These are phyloP conservation scores for Melitaea athalia DNA, from an alignment of 2,888 invertebrate genomes.

Conservation along the genomic window DNA sequence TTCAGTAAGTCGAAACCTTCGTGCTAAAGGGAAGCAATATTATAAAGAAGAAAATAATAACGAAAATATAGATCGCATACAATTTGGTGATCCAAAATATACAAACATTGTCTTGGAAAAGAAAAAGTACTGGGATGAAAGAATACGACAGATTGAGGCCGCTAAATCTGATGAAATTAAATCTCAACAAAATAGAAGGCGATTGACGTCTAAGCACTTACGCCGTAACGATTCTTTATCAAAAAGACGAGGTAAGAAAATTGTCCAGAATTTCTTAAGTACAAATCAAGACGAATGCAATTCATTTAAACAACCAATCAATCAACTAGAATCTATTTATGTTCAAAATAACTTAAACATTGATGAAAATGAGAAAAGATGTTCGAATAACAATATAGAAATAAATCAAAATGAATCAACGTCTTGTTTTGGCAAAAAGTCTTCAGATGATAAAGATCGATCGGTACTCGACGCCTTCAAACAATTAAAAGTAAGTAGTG, in stretches of 20 bases:
- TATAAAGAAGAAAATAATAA: conserved; percentile 42
- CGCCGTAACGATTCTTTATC: conserved; percentile 71
- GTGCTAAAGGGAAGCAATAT: conserved; percentile 38
- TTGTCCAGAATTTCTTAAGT: conserved; percentile 65
- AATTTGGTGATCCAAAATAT: conserved; percentile 57
- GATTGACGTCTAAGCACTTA: conserved; percentile 59
- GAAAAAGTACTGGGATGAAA: conserved; percentile 79
- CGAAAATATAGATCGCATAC: conserved; percentile 49
- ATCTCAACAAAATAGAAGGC: conserved; percentile 59
- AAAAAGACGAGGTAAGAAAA: conserved; percentile 72
- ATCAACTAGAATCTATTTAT: conserved; percentile 11
- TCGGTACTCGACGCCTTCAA: conserved; percentile 24
- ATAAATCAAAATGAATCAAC: conserved; percentile 14
- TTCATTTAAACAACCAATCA: conserved; percentile 14
- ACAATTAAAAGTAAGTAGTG: conserved; percentile 27
- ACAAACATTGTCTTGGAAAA: conserved; percentile 73
- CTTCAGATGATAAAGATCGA: conserved; percentile 12
- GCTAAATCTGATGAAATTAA: conserved; percentile 65
- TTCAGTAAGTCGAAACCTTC: conserved; percentile 79
- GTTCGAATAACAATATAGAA: conserved; percentile 17
- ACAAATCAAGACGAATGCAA: conserved; percentile 45
- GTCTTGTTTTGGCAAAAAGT: conserved; percentile 23
- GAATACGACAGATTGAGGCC: conserved; percentile 71
- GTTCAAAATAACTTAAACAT: conserved; percentile 13
- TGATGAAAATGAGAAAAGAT: conserved; percentile 31